Evolutionary conservation across 1,140 invertebrate species (phyloP), one percentile per base, ranked within the genome.

Genomic region (Platorchestia sp.): DNA sequence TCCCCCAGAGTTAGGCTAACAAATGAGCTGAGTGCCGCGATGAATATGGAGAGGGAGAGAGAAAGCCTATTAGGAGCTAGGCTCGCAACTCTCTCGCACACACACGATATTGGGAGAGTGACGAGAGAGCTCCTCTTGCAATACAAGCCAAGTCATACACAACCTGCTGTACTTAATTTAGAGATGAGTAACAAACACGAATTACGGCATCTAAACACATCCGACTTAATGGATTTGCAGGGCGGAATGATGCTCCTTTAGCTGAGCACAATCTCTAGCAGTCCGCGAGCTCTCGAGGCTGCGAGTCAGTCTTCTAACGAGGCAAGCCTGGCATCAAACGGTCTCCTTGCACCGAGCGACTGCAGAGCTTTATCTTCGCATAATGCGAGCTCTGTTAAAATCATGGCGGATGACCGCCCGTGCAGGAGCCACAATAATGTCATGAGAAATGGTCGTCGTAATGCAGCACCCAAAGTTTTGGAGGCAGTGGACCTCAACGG

Each of bases 1-100:
- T 93, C 91, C 91, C 91, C 91, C 91, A 93, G 91, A 93, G 91
- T 93, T 93, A 93, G 91, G 91, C 91, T 93, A 93, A 93, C 91
- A 93, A 93, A 93, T 93, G 91, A 93, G 91, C 91, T 93, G 91
- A 93, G 91, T 93, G 91, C 91, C 43, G 91, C 45, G 91, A 93
- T 93, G 91, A 93, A 93, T 93, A 93, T 93, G 91, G 91, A 93
- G 91, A 93, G 91, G 40, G 89, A 41, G 91, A 93, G 91, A 93
- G 91, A 93, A 93, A 93, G 91, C 91, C 91, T 93, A 93, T 93
- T 93, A 93, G 91, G 91, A 47, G 87, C n/a, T 5, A 42, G 43
- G 36, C 87, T 14, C 87, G n/a, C n/a, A 44, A 0, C 36, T 41
- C 86, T 14, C 86, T 86, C 41, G 86, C 86, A 41, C 87, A 41